These are phyloP conservation scores for Samia ricini DNA, from an alignment of 1,140 invertebrate species.

Conservation along the genomic window DNA sequence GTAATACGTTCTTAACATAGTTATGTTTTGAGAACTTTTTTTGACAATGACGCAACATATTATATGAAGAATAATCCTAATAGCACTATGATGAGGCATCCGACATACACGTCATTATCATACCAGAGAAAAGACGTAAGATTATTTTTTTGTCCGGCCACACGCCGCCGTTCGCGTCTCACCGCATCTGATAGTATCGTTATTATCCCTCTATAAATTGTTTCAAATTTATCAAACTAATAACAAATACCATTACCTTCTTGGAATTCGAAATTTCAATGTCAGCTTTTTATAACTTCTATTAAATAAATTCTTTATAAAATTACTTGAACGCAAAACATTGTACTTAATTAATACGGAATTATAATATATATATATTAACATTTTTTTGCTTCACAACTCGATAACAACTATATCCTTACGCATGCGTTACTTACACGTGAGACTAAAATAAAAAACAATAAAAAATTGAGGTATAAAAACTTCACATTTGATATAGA, in stretches of 20 bases:
- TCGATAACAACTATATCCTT: too few relatives aligned
- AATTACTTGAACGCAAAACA: neutral
- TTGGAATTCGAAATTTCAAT: neutral
- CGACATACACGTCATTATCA: conserved; percentile 24
- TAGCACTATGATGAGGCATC: conserved; percentile 37
- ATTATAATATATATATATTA: neutral
- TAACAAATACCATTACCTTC: neutral
- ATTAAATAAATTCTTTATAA: neutral
- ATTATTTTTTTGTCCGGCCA: conserved; percentile 26
- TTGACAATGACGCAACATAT: conserved; percentile 16
- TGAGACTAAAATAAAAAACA: too few relatives aligned
- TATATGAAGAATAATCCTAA: conserved; percentile 32
- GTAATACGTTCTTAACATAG: too few relatives aligned
- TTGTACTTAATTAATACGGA: neutral
- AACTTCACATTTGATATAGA: too few relatives aligned
- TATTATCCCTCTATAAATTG: conserved; percentile 56
- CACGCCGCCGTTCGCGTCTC: conserved; percentile 5
- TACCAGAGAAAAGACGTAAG: conserved; percentile 12
- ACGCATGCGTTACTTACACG: too few relatives aligned
- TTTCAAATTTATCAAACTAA: conserved; percentile 50
- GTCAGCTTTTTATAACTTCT: neutral
- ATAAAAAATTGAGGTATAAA: too few relatives aligned
- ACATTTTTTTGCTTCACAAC: neutral
- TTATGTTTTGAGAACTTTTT: too few relatives aligned
- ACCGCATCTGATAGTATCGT: conserved; percentile 18